Percentiles rank a stretch among this genome's conserved stretches.
Conservation (phyloP, 2,797 vertebrate species). For the Danio tinwini region DNA sequence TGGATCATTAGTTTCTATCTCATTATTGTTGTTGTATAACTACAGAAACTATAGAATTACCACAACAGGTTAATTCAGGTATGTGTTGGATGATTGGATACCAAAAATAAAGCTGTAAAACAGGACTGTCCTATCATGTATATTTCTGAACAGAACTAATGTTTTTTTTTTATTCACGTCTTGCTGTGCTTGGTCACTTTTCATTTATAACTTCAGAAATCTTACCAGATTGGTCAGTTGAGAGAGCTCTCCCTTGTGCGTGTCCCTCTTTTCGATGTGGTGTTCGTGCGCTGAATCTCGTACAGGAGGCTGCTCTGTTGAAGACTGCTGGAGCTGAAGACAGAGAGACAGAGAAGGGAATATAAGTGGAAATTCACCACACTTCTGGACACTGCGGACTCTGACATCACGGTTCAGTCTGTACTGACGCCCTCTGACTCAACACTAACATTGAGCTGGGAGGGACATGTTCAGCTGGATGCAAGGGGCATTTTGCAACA, state of each 20-base stretch:
- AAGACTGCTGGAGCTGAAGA: conserved; percentile 73
- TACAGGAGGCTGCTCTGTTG: conserved; percentile 71
- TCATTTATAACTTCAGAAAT: neutral
- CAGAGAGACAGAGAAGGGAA: conserved; percentile 30
- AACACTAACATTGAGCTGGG: conserved; percentile 35
- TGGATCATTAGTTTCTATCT: too few relatives aligned
- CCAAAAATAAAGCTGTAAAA: too few relatives aligned
- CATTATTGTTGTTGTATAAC: too few relatives aligned
- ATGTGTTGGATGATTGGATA: too few relatives aligned
- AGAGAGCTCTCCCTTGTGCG: conserved; percentile 69
- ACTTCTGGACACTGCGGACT: conserved; percentile 60
- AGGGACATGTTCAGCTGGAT: neutral
- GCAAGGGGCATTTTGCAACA: conserved; percentile 18
- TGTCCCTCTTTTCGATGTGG: conserved; percentile 75
- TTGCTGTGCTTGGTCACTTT: neutral
- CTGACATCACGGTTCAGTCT: conserved; percentile 60
- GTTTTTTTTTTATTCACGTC: neutral
- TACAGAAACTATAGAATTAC: too few relatives aligned
- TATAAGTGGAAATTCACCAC: conserved; percentile 46
- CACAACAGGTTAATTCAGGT: too few relatives aligned
- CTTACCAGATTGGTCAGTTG: conserved; percentile 81
- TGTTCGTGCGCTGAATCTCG: conserved; percentile 70
- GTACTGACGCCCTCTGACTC: conserved; percentile 64
- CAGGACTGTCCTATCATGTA: too few relatives aligned
- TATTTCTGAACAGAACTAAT: neutral